phyloP scores from a whole-genome alignment of 2,797 vertebrate species.

The Buphagus erythrorhynchus region DNA sequence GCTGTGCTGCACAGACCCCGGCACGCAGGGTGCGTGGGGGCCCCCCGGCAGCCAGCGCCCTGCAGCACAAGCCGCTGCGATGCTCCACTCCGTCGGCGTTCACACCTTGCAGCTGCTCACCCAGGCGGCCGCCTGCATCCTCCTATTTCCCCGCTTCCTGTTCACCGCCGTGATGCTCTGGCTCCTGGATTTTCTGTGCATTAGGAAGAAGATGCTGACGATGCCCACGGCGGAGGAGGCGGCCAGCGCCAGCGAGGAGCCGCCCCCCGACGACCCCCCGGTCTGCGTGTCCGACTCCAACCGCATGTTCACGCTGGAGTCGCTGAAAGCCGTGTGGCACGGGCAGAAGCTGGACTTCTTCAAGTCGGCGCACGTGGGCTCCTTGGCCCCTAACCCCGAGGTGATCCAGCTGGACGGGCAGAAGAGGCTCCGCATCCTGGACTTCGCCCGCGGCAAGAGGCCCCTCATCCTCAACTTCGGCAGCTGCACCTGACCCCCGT shows the following conservation, averaged over 20 bases:
- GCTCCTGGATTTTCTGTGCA: slow-evolving; percentile 96
- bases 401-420: slow-evolving; percentile 88
- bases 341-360: slow-evolving; percentile 97
- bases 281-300: slow-evolving; percentile 95
- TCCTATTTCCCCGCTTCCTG: slow-evolving; percentile 95
- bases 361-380: slow-evolving; percentile 91
- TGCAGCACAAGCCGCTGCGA: slow-evolving; percentile 78
- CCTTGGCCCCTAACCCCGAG: slow-evolving; percentile 91
- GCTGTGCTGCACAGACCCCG: slow-evolving; percentile 73
- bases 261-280: slow-evolving; percentile 90
- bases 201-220: slow-evolving; percentile 89
- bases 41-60: slow-evolving; percentile 59
- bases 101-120: slow-evolving; percentile 88
- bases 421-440: slow-evolving; percentile 85
- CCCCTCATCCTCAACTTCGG: slow-evolving; percentile 97
- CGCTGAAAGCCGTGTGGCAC: slow-evolving; percentile 95
- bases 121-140: slow-evolving; percentile 89
- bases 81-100: slow-evolving; percentile 89
- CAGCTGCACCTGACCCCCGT: slow-evolving; percentile 99
- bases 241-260: slow-evolving; percentile 58
- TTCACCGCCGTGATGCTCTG: slow-evolving; percentile 93
- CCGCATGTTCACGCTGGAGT: slow-evolving; percentile 94
- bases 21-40: slow-evolving; percentile 58
- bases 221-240: slow-evolving; percentile 71
- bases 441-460: slow-evolving; percentile 87